phyloP scores from a whole-genome alignment of 2,113 vertebrate genomes.

The Phaethon lepturus region DNA sequence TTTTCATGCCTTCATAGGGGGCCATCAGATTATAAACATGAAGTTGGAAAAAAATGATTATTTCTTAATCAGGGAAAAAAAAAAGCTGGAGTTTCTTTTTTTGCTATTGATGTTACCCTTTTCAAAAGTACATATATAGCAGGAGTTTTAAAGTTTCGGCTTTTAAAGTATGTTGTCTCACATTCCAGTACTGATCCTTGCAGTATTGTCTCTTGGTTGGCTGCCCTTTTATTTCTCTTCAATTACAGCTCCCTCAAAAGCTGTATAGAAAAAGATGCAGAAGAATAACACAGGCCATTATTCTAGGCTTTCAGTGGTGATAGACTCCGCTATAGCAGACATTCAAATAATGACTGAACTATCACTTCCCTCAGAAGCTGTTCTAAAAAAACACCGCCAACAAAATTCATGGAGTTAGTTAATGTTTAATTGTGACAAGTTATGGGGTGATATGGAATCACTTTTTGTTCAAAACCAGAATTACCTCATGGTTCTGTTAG shows the following conservation, averaged over 20 bases:
- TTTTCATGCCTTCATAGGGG: slow-evolving; percentile 19
- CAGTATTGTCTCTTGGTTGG: slow-evolving; percentile 52
- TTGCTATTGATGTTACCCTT: not conserved
- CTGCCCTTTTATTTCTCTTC: slow-evolving; percentile 62
- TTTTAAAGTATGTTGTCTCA: slow-evolving; percentile 46
- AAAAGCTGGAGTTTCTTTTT: not conserved
- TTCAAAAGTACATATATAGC: not conserved
- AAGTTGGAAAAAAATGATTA: not conserved
- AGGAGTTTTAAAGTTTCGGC: slow-evolving; percentile 43
- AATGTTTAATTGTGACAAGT: slow-evolving; percentile 9
- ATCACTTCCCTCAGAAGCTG: slow-evolving; percentile 17
- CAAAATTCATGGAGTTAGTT: slow-evolving; percentile 19
- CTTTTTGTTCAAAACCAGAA: slow-evolving; percentile 46
- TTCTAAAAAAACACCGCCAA: slow-evolving; percentile 12
- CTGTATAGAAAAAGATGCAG: slow-evolving; percentile 63
- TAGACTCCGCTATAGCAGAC: slow-evolving; percentile 35
- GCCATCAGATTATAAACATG: slow-evolving; percentile 28
- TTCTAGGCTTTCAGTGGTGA: slow-evolving; percentile 48
- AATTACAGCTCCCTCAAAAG: slow-evolving; percentile 58
- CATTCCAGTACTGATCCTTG: slow-evolving; percentile 54
- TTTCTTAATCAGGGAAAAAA: not conserved
- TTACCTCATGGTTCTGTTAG: slow-evolving; percentile 39
- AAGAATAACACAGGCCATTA: slow-evolving; percentile 64
- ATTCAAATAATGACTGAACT: slow-evolving; percentile 29
- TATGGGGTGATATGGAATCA: slow-evolving; percentile 43